A percentile compares a stretch with the other conserved stretches of the same genome.
Evolutionary conservation across 2,797 vertebrate genomes (phyloP).

Genomic region (Fratercula arctica): DNA sequence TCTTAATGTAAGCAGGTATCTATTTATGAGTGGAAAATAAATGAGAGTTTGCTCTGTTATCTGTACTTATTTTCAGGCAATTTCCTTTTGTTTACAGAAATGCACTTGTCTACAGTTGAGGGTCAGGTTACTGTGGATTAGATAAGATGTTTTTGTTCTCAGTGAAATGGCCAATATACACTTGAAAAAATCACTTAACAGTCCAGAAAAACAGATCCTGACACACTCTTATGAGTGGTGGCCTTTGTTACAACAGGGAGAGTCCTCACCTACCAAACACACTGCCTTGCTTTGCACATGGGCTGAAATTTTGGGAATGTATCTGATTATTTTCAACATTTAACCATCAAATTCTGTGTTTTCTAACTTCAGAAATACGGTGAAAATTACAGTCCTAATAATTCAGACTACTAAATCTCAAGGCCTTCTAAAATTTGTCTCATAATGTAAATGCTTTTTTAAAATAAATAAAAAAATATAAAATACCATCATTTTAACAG

Average conservation of each 20-base stretch:
- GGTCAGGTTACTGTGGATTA: neutral
- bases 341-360: neutral
- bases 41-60: neutral
- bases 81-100: conserved; percentile 13
- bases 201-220: neutral
- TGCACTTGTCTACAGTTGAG: neutral
- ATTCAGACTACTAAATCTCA: neutral
- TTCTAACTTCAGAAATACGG: neutral
- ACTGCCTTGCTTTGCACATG: neutral
- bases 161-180: neutral
- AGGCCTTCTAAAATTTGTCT: neutral
- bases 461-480: too few relatives aligned
- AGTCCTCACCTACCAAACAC: neutral
- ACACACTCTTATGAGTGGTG: neutral
- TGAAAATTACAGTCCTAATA: neutral
- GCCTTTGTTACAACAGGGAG: neutral
- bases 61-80: neutral
- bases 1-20: neutral
- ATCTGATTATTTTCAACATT: neutral
- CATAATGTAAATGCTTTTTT: fast-evolving
- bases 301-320: neutral
- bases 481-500: neutral
- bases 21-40: neutral
- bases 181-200: neutral
- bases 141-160: neutral